Conservation (phyloP, 2,888 invertebrate genomes). For the Hipparchia semele region DNA sequence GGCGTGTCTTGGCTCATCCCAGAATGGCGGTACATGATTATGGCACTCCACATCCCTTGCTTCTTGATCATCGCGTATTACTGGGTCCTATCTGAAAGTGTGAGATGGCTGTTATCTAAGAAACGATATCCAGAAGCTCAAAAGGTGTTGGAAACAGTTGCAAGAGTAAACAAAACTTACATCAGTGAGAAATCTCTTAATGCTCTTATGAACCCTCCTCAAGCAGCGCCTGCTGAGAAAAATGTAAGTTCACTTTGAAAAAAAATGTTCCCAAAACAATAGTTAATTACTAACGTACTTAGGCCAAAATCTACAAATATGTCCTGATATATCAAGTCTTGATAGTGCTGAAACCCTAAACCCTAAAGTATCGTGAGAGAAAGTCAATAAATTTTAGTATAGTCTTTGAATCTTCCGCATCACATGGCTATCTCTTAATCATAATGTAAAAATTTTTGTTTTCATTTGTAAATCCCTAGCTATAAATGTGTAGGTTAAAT, state of each 20-base stretch:
- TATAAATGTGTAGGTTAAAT: background rate
- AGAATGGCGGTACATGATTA: constrained; percentile 87
- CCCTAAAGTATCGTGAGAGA: no score
- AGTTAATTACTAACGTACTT: no score
- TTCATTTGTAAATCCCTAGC: background rate
- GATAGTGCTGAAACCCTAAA: no score
- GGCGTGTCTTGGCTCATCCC: constrained; percentile 85
- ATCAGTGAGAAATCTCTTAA: constrained; percentile 34
- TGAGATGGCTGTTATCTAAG: constrained; percentile 89
- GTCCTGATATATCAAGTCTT: no score
- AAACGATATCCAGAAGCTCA: constrained; percentile 84
- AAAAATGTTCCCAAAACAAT: no score
- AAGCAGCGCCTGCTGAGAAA: background rate
- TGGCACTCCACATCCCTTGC: constrained; percentile 86
- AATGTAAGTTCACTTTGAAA: constrained; percentile 16
- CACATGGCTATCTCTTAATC: no score
- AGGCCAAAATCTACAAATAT: no score
- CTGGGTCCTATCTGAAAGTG: constrained; percentile 85
- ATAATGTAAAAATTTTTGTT: no score
- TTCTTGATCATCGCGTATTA: constrained; percentile 85
- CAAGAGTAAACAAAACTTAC: constrained; percentile 31
- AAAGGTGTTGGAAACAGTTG: constrained; percentile 54
- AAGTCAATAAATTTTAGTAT: no score
- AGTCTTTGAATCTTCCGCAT: no score
- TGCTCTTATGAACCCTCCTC: constrained; percentile 24